Evolutionary conservation across 2,888 invertebrate genomes (phyloP), one percentile per base, ranked within the genome.

Genomic region (Agrotis clavis): DNA sequence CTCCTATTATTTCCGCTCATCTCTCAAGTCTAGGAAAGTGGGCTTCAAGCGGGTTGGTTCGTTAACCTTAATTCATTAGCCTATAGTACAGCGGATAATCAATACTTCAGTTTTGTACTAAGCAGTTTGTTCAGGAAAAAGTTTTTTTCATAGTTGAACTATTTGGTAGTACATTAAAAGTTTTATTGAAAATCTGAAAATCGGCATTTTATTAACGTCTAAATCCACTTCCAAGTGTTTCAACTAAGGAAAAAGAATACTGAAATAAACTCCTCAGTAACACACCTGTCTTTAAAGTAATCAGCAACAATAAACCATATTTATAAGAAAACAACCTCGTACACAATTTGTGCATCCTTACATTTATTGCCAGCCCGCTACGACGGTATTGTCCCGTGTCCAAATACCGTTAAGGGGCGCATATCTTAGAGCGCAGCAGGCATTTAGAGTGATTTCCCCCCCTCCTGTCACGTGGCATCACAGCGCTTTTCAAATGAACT

Each of bases 401-500:
- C 72, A 79, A 71, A 71, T 56, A 74, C 54, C 45, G 54, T 61
- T 71, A n/a, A n/a, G n/a, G n/a, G n/a, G n/a, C n/a, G n/a, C n/a
- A n/a, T n/a, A n/a, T n/a, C n/a, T n/a, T n/a, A n/a, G n/a, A n/a
- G n/a, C n/a, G n/a, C n/a, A n/a, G n/a, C n/a, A n/a, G n/a, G n/a
- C n/a, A n/a, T n/a, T n/a, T n/a, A n/a, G n/a, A n/a, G n/a, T n/a
- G n/a, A n/a, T n/a, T n/a, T n/a, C n/a, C n/a, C n/a, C n/a, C n/a
- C n/a, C n/a, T n/a, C n/a, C n/a, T n/a, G n/a, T n/a, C n/a, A n/a
- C n/a, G n/a, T n/a, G n/a, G n/a, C n/a, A n/a, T n/a, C n/a, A n/a
- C n/a, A n/a, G n/a, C n/a, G n/a, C n/a, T n/a, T n/a, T n/a, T n/a
- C n/a, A n/a, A n/a, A n/a, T n/a, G n/a, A n/a, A n/a, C n/a, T n/a